Evolutionary conservation across 2,113 vertebrate genomes (phyloP).

Genomic region (Archilochus colubris): DNA sequence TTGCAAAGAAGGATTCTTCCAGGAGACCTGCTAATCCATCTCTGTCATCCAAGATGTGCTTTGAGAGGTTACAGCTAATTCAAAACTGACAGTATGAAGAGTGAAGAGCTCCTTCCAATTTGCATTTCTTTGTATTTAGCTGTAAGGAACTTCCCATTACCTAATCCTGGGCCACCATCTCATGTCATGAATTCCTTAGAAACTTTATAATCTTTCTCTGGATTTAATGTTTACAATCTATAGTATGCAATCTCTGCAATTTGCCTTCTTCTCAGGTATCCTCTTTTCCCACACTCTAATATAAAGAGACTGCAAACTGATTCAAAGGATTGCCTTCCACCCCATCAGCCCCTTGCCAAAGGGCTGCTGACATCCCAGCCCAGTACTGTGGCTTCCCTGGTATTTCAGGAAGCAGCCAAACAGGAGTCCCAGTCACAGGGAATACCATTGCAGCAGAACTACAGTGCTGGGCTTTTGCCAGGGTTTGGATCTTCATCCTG

Average conservation of each 20-base stretch:
- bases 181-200: not conserved
- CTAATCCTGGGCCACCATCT: not conserved
- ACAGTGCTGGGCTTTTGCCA: not conserved
- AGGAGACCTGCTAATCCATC: not conserved
- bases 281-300: accelerated
- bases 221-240: not conserved
- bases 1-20: not conserved
- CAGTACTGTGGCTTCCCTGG: not conserved
- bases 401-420: not conserved
- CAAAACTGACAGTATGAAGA: not conserved
- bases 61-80: not conserved
- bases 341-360: not conserved
- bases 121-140: not conserved
- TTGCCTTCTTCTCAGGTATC: not conserved
- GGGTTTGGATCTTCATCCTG: accelerated
- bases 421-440: accelerated
- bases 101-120: not conserved
- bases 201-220: not conserved
- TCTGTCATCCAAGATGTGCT: not conserved
- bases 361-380: not conserved
- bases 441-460: not conserved
- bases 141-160: not conserved
- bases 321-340: not conserved
- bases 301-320: not conserved
- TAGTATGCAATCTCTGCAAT: not conserved